Base-by-base conservation (phyloP, 1,140 invertebrate species). In the Drosophila serrata region DNA sequence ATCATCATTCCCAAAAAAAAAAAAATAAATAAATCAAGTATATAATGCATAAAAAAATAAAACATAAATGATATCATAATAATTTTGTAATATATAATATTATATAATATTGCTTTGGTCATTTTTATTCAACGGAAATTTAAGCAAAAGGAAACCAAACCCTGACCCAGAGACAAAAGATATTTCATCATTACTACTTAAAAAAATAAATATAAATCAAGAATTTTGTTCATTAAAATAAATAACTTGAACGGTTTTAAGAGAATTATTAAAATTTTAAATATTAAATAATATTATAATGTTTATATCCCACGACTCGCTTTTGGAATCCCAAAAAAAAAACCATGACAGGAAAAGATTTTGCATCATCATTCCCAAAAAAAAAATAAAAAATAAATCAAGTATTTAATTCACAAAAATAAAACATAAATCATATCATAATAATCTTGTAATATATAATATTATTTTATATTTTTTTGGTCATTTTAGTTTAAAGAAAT, bases 281-380 rank as follows among this genome's bases (percentile, higher is more conserved):
- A n/a, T n/a, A n/a, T n/a, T n/a, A n/a, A n/a, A n/a, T n/a, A n/a
- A n/a, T n/a, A n/a, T n/a, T n/a, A n/a, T n/a, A n/a, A n/a, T n/a
- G n/a, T n/a, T n/a, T n/a, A n/a, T n/a, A n/a, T 46, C 27, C 37
- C 27, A 35, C 48, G 29, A 51, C 13, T 53, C 49, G 51, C 51
- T 37, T 22, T 53, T 24, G 49, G 49, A 15, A 53, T 35, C 31
- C 19, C 29, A 53, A n/a, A 46, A n/a, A n/a, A n/a, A n/a, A 24
- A 24, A n/a, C 62, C 19, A n/a, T 27, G 19, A 12, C 33, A 35
- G 48, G 24, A 24, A 12, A 15, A 17, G 11, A 65, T 31, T 59
- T 59, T 60, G 59, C 7, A 42, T 43, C 7, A 42, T 11, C 3
- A 42, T 7, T n/a, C n/a, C n/a, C 9, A 19, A n/a, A n/a, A n/a